Conservation (phyloP, 2,797 vertebrate species). For the Cynodonichthys magdalenae region DNA sequence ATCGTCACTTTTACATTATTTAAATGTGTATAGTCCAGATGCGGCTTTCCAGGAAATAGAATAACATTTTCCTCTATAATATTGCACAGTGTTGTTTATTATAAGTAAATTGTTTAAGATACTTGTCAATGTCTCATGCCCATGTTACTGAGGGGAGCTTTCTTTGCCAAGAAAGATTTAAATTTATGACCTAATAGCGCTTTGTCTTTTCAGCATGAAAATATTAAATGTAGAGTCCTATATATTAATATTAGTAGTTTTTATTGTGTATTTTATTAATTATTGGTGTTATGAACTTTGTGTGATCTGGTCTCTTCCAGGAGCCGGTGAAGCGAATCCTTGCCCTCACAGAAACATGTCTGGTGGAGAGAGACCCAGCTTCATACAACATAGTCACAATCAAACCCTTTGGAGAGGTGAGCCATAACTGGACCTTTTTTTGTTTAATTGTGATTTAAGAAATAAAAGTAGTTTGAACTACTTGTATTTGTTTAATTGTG, state of each 20-base stretch:
- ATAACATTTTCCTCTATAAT: background rate
- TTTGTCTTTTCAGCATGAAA: background rate
- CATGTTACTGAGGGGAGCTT: background rate
- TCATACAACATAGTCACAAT: constrained; percentile 97
- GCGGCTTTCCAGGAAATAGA: background rate
- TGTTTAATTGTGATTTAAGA: background rate
- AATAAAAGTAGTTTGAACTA: background rate
- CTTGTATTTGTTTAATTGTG: constrained; percentile 26
- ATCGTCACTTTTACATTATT: background rate
- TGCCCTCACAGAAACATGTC: constrained; percentile 95
- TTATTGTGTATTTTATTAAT: background rate
- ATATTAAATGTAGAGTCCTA: background rate
- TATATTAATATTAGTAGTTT: background rate
- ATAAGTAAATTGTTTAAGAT: background rate
- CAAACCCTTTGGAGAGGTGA: constrained; percentile 96
- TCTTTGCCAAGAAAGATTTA: background rate
- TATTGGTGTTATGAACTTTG: background rate
- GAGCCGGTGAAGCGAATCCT: constrained; percentile 94
- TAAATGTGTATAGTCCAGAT: background rate
- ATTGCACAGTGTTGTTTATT: background rate
- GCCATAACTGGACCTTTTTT: constrained; percentile 22
- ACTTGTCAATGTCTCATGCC: background rate
- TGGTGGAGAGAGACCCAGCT: constrained; percentile 95
- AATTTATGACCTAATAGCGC: background rate
- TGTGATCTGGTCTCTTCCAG: constrained; percentile 71